phyloP scores from a whole-genome alignment of 2,888 invertebrate genomes.

The Phlogophora meticulosa region DNA sequence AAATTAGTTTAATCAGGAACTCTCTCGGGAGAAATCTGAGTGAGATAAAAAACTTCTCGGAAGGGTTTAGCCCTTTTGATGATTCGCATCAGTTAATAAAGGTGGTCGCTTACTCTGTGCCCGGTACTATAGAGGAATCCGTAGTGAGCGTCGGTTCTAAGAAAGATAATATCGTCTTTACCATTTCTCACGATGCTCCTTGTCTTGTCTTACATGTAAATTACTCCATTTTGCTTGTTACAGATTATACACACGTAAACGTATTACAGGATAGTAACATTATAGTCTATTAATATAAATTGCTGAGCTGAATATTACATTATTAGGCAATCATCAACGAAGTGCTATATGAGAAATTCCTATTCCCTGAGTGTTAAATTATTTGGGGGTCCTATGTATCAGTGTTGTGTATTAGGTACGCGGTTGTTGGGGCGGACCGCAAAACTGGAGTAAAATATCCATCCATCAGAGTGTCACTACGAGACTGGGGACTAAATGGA shows the following conservation, averaged over 20 bases:
- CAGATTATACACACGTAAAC: constrained; percentile 24
- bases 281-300: constrained; percentile 35
- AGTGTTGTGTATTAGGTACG: constrained; percentile 39
- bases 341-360: constrained; percentile 37
- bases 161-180: constrained; percentile 13
- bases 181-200: constrained; percentile 14
- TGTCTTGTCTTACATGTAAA: constrained; percentile 31
- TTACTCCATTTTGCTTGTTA: constrained; percentile 15
- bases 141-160: constrained; percentile 1
- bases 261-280: constrained; percentile 30
- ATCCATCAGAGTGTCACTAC: constrained; percentile 61
- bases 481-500: constrained; percentile 50
- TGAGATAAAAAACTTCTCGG: constrained; percentile 62
- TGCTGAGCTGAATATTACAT: constrained; percentile 45
- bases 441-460: constrained; percentile 57
- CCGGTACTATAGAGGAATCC: constrained; percentile 3
- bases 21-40: constrained; percentile 69
- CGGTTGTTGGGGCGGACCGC: constrained; percentile 41
- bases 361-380: constrained; percentile 29
- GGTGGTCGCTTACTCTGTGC: constrained; percentile 18
- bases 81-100: constrained; percentile 56
- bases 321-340: constrained; percentile 28
- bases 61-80: constrained; percentile 55
- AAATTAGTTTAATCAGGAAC: constrained; percentile 72
- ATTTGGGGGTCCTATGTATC: constrained; percentile 40